Evolutionary conservation across 2,888 invertebrate genomes (phyloP).

Genomic region (Cyclophora punctaria): DNA sequence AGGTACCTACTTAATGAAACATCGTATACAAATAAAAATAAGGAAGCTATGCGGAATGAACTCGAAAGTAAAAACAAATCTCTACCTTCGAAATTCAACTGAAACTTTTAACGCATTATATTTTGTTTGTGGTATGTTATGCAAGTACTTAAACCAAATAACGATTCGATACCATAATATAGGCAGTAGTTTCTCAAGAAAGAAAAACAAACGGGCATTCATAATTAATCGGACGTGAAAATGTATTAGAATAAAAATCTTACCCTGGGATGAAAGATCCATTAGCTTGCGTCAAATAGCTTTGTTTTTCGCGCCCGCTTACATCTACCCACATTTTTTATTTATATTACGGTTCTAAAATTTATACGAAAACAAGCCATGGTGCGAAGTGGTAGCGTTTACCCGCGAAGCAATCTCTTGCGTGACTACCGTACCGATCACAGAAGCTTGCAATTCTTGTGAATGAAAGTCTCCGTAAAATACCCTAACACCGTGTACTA

Average conservation of each 20-base stretch:
- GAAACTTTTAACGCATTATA: not conserved
- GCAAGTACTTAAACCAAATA: no score
- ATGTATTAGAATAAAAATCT: slow-evolving; percentile 28
- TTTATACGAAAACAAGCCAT: slow-evolving; percentile 35
- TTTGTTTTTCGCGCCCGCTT: slow-evolving; percentile 74
- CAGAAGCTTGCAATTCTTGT: slow-evolving; percentile 14
- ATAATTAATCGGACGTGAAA: not conserved
- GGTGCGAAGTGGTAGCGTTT: slow-evolving; percentile 36
- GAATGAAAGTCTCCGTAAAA: slow-evolving; percentile 35
- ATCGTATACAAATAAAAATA: no score
- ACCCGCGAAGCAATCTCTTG: slow-evolving; percentile 38
- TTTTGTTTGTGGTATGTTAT: no score
- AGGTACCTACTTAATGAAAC: no score
- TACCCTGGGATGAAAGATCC: slow-evolving; percentile 80
- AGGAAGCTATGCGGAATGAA: no score
- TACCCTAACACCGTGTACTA: slow-evolving; percentile 17
- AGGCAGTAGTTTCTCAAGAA: not conserved
- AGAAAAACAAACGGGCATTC: not conserved
- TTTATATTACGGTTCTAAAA: slow-evolving; percentile 28
- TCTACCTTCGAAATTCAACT: not conserved
- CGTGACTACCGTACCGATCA: slow-evolving; percentile 38
- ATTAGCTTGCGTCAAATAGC: slow-evolving; percentile 75
- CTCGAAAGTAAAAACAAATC: not conserved
- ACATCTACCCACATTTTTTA: slow-evolving; percentile 76
- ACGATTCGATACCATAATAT: not conserved